Conservation (phyloP, 2,888 invertebrate genomes). For the Cremastobaeus sp. region DNA sequence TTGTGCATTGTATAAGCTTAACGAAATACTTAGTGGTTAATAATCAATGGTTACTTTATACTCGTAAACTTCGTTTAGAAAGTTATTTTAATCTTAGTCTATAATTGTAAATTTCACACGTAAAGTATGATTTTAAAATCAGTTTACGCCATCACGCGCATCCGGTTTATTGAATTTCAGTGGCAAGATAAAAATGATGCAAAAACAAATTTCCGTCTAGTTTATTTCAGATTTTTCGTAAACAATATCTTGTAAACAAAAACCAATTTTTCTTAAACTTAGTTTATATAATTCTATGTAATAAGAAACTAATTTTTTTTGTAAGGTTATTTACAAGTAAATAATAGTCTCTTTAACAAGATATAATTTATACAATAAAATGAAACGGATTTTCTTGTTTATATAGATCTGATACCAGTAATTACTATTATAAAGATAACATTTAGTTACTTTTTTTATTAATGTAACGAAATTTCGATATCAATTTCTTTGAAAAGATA, state of each 20-base stretch:
- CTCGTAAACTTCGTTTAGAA: slow-evolving; percentile 15
- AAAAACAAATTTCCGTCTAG: slow-evolving; percentile 8
- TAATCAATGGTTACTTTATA: slow-evolving; percentile 8
- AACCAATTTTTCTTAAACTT: background rate
- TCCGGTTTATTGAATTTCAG: slow-evolving; percentile 18
- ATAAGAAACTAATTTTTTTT: too few relatives aligned
- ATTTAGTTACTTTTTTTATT: too few relatives aligned
- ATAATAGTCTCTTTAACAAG: too few relatives aligned
- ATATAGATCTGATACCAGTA: too few relatives aligned
- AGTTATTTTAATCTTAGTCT: slow-evolving; percentile 13
- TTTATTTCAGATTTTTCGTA: too few relatives aligned
- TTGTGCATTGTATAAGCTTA: slow-evolving; percentile 7
- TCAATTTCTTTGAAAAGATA: too few relatives aligned
- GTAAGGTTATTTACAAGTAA: too few relatives aligned
- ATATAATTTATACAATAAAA: too few relatives aligned
- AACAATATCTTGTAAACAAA: slow-evolving; percentile 6
- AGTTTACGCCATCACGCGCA: background rate
- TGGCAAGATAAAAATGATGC: slow-evolving; percentile 5
- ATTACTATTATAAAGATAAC: too few relatives aligned
- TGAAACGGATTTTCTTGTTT: too few relatives aligned
- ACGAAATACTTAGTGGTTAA: slow-evolving; percentile 1
- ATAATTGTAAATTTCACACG: slow-evolving; percentile 24
- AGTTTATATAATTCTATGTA: too few relatives aligned
- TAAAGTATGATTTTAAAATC: slow-evolving; percentile 19
- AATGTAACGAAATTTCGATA: too few relatives aligned